Percentiles rank a stretch among this genome's conserved stretches.
Evolutionary conservation across 2,888 invertebrate species (phyloP).

Genomic region (Drosophila basisetae): DNA sequence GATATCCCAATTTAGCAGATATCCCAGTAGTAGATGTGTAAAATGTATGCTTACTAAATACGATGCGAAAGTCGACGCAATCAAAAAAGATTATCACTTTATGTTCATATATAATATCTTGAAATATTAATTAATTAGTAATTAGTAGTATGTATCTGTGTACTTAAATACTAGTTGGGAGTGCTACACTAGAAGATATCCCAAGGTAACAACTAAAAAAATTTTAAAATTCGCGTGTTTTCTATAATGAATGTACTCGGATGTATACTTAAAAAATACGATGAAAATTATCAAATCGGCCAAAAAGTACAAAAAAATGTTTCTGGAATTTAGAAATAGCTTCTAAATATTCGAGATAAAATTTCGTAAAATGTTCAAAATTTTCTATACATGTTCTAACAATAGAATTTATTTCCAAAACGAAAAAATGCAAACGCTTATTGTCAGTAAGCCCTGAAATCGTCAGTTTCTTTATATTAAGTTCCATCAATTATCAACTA

Average conservation of each 20-base stretch:
- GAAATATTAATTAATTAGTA: background rate
- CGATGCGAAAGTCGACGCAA: background rate
- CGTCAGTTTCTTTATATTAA: background rate
- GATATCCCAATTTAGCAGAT: conserved; percentile 9
- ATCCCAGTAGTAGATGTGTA: background rate
- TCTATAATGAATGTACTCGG: no score
- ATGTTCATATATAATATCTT: background rate
- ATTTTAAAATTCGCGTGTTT: background rate
- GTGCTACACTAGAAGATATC: background rate
- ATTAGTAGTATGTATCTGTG: background rate
- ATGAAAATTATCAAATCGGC: background rate
- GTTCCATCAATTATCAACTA: background rate
- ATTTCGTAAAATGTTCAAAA: background rate
- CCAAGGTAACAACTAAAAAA: background rate
- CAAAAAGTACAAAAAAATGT: background rate
- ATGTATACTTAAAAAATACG: background rate
- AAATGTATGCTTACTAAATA: background rate
- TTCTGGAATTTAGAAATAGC: background rate
- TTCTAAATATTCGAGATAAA: background rate
- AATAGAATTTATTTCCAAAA: background rate
- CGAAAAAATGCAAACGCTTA: background rate
- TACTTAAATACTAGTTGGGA: background rate
- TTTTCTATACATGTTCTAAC: background rate
- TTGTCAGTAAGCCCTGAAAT: background rate
- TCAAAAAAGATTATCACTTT: background rate